Base-by-base conservation (phyloP, 1,140 invertebrate species). In the Pseudomyrmex sp. region DNA sequence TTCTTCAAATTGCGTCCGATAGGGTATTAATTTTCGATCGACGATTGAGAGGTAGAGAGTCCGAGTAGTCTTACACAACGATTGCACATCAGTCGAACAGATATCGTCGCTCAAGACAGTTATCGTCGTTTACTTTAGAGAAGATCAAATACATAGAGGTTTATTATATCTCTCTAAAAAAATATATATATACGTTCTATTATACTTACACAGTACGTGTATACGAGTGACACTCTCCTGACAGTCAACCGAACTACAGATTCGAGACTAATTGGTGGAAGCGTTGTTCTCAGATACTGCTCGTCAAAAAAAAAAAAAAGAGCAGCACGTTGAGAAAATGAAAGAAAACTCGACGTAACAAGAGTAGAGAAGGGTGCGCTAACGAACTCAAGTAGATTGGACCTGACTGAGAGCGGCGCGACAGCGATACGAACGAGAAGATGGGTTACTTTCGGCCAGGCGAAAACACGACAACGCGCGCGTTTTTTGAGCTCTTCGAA, bases 401-500 rank as follows among this genome's bases (percentile, higher is more conserved):
- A 9, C 44, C 7, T 7, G 20, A 79, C 35, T 35, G 35, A 70
- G 46, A 0, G 35, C 35, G 66, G 35, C 35, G 35, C 59, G 35
- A 10, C 18, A 46, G n/a, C n/a, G 18, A 70, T 13, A 35, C 52
- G 20, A 59, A 72, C 12, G 66, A 61, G 66, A 23, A 80, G 54
- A 48, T 65, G 35, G 35, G 35, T 35, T 35, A 48, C 54, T 80
- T 59, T 72, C 12, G n/a, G 8, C 10, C 3, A n/a, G 35, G 15
- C 62, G 65, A 35, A 35, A 35, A 35, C 35, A 35, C 35, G 35
- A 35, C 20, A 46, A 69, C 50, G 20, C n/a, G 62, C 20, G 75
- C 35, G 35, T 44, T 52, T 69, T 70, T 61, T n/a, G 54, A 58
- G 44, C 68, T 72, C 66, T 80, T 70, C 72, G 76, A 80, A 72